Evolutionary conservation across 2,888 invertebrate genomes (phyloP), one percentile per base, ranked within the genome.

Genomic region (Ophion ellenae): DNA sequence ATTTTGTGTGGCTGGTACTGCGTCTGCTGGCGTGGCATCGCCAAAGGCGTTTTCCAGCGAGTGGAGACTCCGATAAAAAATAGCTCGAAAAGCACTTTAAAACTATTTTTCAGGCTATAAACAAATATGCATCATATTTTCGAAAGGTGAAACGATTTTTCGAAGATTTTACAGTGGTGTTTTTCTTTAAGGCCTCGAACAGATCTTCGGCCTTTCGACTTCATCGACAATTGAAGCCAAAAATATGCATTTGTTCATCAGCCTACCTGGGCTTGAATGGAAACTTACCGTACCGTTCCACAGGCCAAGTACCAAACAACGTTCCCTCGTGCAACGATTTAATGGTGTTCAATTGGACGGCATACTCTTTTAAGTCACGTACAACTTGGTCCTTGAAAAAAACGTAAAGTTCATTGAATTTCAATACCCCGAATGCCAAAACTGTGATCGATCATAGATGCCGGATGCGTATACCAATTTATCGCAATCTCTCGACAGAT

Each of bases 241-340:
- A 53, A 14, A 17, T 17, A 53, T 53, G 53, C 40, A 14, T 53
- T 14, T 3, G 53, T 11, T 53, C 4, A 1, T 53, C 1, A 53
- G 17, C 14, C 53, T 1, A 53, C 4, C 17, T 2, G 14, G 14
- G 4, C 2, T 78, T 28, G 32, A 45, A 67, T 66, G 7, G 47
- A 20, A 9, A 88, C 83, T 86, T 91, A 94, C 94, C 92, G 88
- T 92, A 94, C 76, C 89, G 90, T 59, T 89, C 83, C 14, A 71
- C 77, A 0, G 92, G 89, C 94, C 94, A 94, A 5, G 93, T 92
- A 64, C 85, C 71, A 84, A 94, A 94, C 80, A 94, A 87, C 82
- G 90, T 90, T 47, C 70, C 82, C 84, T 87, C 89, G 6, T 93
- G 89, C 66, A 93, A 87, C 1, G 82, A 78, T 7, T 89, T 84